These are phyloP conservation scores for Lethrus apterus DNA, from an alignment of 1,140 invertebrate genomes.

Conservation along the genomic window DNA sequence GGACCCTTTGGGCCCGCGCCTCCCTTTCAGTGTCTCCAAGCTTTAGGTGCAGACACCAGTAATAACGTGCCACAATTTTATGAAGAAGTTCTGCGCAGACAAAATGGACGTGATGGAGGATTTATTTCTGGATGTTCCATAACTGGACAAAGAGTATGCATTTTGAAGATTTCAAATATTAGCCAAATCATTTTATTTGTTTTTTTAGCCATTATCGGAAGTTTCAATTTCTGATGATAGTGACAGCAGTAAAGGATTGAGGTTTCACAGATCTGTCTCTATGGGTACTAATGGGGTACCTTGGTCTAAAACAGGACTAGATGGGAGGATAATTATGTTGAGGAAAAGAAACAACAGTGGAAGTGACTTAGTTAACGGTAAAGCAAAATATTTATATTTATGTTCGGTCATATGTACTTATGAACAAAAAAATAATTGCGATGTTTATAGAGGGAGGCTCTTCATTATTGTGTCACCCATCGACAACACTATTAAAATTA, in stretches of 20 bases:
- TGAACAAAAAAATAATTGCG: background rate
- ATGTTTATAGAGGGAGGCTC: constrained; percentile 52
- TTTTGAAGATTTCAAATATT: background rate
- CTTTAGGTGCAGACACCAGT: constrained; percentile 54
- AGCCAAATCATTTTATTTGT: constrained; percentile 10
- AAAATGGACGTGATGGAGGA: constrained; percentile 40
- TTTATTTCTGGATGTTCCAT: constrained; percentile 31
- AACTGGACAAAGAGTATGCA: constrained; percentile 40
- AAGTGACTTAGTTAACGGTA: constrained; percentile 55
- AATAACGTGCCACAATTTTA: constrained; percentile 50
- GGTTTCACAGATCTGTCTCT: constrained; percentile 51
- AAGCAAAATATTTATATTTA: constrained; percentile 3
- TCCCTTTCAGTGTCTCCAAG: constrained; percentile 70
- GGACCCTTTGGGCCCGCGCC: constrained; percentile 55
- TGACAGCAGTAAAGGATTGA: constrained; percentile 48
- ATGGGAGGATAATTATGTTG: constrained; percentile 54
- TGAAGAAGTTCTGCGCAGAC: constrained; percentile 46
- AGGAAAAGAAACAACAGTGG: constrained; percentile 66
- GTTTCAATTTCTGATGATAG: constrained; percentile 49
- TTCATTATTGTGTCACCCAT: constrained; percentile 76
- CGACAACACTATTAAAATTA: constrained; percentile 64
- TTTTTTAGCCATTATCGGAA: constrained; percentile 49
- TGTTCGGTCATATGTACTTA: background rate
- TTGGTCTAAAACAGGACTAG: constrained; percentile 53
- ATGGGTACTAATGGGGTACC: constrained; percentile 54